A percentile compares a stretch with the other conserved stretches of the same genome.
Evolutionary conservation across 2,113 vertebrate genomes (phyloP).

Genomic region (Nematolebias whitei): DNA sequence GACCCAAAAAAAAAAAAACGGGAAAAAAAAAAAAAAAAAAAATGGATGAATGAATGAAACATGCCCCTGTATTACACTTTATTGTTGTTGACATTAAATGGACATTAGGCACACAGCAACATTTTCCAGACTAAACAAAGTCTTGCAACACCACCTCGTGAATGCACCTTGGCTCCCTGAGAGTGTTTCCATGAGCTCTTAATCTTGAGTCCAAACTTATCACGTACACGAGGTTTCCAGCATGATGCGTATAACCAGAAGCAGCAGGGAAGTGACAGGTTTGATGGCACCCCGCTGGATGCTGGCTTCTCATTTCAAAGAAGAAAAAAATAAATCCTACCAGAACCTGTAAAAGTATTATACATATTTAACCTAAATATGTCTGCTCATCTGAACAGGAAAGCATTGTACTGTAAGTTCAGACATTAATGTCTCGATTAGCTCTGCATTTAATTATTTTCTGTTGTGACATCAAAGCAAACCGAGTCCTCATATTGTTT

Average conservation of each 20-base stretch:
- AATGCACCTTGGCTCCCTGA: background rate
- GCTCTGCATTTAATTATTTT: slow-evolving; percentile 21
- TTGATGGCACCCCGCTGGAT: slow-evolving; percentile 4
- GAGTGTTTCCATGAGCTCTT: slow-evolving; percentile 1
- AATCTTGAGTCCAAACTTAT: background rate
- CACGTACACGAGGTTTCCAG: background rate
- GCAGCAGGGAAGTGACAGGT: slow-evolving; percentile 2
- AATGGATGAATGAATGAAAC: too few species aligned
- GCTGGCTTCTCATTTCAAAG: slow-evolving; percentile 2
- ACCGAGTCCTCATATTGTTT: slow-evolving; percentile 19
- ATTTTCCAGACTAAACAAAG: background rate
- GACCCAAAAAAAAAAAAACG: too few species aligned
- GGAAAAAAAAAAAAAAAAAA: too few species aligned
- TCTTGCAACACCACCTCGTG: background rate
- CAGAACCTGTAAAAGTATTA: slow-evolving; percentile 7
- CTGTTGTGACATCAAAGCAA: slow-evolving; percentile 30
- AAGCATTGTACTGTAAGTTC: slow-evolving; percentile 31
- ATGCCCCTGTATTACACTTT: too few species aligned
- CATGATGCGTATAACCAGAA: background rate
- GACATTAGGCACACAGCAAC: too few species aligned
- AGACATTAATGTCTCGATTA: slow-evolving; percentile 30
- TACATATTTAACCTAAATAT: slow-evolving; percentile 53
- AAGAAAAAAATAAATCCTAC: background rate
- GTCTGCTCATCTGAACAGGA: slow-evolving; percentile 24
- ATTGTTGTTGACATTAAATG: too few species aligned